phyloP scores from a whole-genome alignment of 2,888 invertebrate genomes.

The Drosophila eohydei region DNA sequence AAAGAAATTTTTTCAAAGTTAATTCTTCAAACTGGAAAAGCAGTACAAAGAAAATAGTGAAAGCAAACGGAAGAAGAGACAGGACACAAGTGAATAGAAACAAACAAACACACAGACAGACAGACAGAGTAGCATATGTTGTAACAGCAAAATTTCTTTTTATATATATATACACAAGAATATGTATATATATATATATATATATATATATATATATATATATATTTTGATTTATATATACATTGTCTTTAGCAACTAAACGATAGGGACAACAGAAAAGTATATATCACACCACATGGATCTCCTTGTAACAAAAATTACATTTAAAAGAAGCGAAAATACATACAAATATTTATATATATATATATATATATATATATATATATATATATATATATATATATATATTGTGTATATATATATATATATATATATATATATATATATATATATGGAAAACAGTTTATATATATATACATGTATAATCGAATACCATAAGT shows the following conservation, averaged over 20 bases:
- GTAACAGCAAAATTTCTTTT: slow-evolving; percentile 31
- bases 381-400: slow-evolving; percentile 3
- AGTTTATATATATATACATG: slow-evolving; percentile 7
- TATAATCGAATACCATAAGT: slow-evolving; percentile 35
- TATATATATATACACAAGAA: slow-evolving; percentile 3
- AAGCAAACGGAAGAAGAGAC: slow-evolving; percentile 11
- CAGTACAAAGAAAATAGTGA: slow-evolving; percentile 43
- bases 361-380: slow-evolving; percentile 7
- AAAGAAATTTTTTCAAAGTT: slow-evolving; percentile 38
- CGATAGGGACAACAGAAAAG: slow-evolving; percentile 6
- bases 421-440: slow-evolving; percentile 8
- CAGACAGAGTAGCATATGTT: slow-evolving; percentile 25
- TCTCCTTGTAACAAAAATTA: slow-evolving; percentile 62
- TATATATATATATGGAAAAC: background rate
- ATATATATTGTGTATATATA: slow-evolving; percentile 20
- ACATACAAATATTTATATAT: slow-evolving; percentile 29
- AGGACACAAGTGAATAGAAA: slow-evolving; percentile 11
- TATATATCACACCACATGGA: slow-evolving; percentile 53
- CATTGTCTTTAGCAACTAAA: slow-evolving; percentile 41
- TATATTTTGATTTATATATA: slow-evolving; percentile 25
- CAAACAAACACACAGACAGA: background rate
- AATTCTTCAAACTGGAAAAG: slow-evolving; percentile 28
- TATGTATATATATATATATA: slow-evolving; percentile 13
- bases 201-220: slow-evolving; percentile 18
- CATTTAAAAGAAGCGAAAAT: slow-evolving; percentile 42